phyloP scores from a whole-genome alignment of 2,797 vertebrate genomes.

The Typhlichthys eigenmanni region DNA sequence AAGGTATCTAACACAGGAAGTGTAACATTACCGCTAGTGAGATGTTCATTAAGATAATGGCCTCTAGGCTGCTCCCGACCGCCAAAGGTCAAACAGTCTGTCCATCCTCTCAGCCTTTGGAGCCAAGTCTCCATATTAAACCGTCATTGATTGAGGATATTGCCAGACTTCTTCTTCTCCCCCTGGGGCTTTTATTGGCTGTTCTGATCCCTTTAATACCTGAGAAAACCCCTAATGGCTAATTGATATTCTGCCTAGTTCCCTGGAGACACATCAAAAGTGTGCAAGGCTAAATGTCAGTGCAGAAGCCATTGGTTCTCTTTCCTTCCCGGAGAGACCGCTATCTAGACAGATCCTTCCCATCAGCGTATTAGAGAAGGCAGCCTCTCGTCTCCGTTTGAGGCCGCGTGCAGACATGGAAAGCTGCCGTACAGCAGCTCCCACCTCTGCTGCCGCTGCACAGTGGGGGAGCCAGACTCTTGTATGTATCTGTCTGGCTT shows the following conservation, averaged over 20 bases:
- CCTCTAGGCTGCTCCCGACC: constrained; percentile 23
- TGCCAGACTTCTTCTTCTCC: constrained; percentile 43
- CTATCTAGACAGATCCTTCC: constrained; percentile 20
- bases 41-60: constrained; percentile 47
- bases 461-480: constrained; percentile 29
- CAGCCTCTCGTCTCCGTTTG: constrained; percentile 27
- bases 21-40: constrained; percentile 42
- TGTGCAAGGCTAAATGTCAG: constrained; percentile 64
- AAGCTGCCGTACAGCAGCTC: constrained; percentile 27
- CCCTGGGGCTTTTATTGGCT: constrained; percentile 63
- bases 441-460: constrained; percentile 5
- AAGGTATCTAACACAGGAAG: not conserved
- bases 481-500: constrained; percentile 40
- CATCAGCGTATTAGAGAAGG: constrained; percentile 43
- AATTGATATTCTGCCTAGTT: constrained; percentile 76
- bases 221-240: constrained; percentile 70
- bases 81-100: constrained; percentile 53
- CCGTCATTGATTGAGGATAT: constrained; percentile 57
- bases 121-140: constrained; percentile 42
- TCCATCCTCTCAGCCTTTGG: constrained; percentile 23
- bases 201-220: constrained; percentile 75
- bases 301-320: constrained; percentile 35
- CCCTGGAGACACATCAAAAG: constrained; percentile 62
- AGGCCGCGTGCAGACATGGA: constrained; percentile 33
- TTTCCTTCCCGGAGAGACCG: constrained; percentile 23